These are phyloP conservation scores for Thunnus albacares DNA, from an alignment of 2,797 vertebrate genomes.

Conservation along the genomic window DNA sequence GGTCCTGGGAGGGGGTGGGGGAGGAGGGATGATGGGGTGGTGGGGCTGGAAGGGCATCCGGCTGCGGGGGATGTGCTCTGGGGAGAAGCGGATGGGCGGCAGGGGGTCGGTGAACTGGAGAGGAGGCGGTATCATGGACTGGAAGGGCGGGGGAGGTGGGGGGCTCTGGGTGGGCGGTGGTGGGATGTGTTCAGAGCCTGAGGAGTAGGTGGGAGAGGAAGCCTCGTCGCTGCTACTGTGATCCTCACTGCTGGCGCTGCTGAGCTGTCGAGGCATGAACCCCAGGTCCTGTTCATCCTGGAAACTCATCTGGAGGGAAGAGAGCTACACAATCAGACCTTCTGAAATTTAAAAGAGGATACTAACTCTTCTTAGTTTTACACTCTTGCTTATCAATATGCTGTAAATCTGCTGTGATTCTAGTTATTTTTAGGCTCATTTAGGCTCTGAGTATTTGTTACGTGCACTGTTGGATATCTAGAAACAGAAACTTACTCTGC, in stretches of 20 bases:
- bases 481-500: neutral
- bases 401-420: neutral
- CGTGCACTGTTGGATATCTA: neutral
- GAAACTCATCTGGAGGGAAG: conserved; percentile 93
- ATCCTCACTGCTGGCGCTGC: conserved; percentile 92
- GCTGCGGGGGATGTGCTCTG: conserved; percentile 82
- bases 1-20: conserved; percentile 83
- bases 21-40: conserved; percentile 87
- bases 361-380: neutral
- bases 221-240: conserved; percentile 94
- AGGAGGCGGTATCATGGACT: conserved; percentile 88
- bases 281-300: conserved; percentile 92
- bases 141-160: conserved; percentile 90
- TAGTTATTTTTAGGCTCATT: neutral
- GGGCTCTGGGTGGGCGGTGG: conserved; percentile 93
- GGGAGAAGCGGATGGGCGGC: conserved; percentile 80
- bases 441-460: neutral
- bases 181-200: conserved; percentile 92
- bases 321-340: conserved; percentile 9
- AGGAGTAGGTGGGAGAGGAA: conserved; percentile 94
- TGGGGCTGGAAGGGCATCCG: conserved; percentile 84
- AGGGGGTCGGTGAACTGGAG: conserved; percentile 89
- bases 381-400: neutral
- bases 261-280: conserved; percentile 88
- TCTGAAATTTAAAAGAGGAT: too few species aligned